Percentiles rank a stretch among this genome's conserved stretches.
Conservation (phyloP, 1,140 invertebrate species). For the Drosophila leontia region DNA sequence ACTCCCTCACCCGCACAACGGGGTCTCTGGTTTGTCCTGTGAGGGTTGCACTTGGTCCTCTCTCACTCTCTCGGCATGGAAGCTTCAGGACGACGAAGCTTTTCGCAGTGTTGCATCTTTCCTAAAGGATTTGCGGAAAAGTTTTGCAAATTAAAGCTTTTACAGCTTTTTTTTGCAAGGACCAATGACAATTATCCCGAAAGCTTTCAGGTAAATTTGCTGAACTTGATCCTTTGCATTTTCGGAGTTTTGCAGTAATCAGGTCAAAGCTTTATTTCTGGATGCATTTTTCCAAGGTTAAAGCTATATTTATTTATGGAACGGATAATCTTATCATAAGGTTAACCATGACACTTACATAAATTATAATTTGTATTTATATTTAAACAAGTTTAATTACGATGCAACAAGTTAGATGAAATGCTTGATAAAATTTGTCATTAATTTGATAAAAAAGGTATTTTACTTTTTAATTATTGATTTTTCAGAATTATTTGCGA, state of each 20-base stretch:
- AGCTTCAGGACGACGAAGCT: constrained; percentile 34
- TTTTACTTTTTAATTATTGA: no score
- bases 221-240: neutral
- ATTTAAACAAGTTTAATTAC: neutral
- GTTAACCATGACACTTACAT: no score
- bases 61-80: neutral
- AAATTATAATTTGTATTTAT: neutral
- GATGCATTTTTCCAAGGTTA: constrained; percentile 30
- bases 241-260: constrained; percentile 8
- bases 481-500: no score
- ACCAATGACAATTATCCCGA: neutral
- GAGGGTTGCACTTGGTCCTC: constrained; percentile 48
- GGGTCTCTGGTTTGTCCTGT: constrained; percentile 41
- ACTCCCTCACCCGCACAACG: constrained; percentile 16
- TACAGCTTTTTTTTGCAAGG: neutral
- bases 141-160: constrained; percentile 31
- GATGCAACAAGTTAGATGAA: neutral
- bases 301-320: constrained; percentile 2
- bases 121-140: constrained; percentile 12
- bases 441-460: no score
- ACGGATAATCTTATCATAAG: neutral
- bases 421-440: no score
- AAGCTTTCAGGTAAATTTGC: constrained; percentile 7
- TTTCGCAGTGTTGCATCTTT: constrained; percentile 49
- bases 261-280: constrained; percentile 20